Conservation (phyloP, 2,888 invertebrate genomes). For the Pheosia tremula region DNA sequence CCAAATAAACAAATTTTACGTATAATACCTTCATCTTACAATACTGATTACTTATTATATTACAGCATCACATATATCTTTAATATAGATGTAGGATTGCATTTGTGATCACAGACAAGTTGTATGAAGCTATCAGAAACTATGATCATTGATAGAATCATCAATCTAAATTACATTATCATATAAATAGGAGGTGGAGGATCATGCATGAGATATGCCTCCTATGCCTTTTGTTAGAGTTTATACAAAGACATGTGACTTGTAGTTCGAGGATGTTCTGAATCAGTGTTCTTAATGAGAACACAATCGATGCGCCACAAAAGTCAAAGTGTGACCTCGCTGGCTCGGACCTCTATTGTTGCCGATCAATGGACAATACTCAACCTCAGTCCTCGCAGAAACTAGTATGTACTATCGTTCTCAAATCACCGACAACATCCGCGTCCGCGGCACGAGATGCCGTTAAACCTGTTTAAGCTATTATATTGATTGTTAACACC, state of each 20-base stretch:
- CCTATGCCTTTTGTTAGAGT: neutral
- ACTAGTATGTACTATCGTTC: slow-evolving; percentile 45
- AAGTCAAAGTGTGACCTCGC: slow-evolving; percentile 57
- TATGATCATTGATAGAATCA: too few species aligned
- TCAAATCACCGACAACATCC: slow-evolving; percentile 57
- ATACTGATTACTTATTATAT: too few species aligned
- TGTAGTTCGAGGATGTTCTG: slow-evolving; percentile 54
- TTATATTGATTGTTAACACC: slow-evolving; percentile 50
- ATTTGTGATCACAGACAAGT: too few species aligned
- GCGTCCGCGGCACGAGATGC: slow-evolving; percentile 51
- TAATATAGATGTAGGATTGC: too few species aligned
- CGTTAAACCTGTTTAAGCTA: slow-evolving; percentile 57
- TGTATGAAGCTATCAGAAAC: too few species aligned
- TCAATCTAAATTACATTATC: too few species aligned
- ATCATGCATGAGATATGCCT: neutral
- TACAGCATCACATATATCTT: too few species aligned
- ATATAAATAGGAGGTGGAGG: too few species aligned
- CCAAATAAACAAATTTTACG: too few species aligned
- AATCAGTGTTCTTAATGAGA: slow-evolving; percentile 57
- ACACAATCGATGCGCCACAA: slow-evolving; percentile 62
- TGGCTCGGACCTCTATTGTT: slow-evolving; percentile 55
- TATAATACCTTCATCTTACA: too few species aligned
- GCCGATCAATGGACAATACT: slow-evolving; percentile 55
- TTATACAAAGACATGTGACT: slow-evolving; percentile 1
- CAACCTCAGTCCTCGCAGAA: slow-evolving; percentile 39